Evolutionary conservation across 2,113 vertebrate genomes (phyloP), one percentile per base, ranked within the genome.

Genomic region (Podarcis raffonei): DNA sequence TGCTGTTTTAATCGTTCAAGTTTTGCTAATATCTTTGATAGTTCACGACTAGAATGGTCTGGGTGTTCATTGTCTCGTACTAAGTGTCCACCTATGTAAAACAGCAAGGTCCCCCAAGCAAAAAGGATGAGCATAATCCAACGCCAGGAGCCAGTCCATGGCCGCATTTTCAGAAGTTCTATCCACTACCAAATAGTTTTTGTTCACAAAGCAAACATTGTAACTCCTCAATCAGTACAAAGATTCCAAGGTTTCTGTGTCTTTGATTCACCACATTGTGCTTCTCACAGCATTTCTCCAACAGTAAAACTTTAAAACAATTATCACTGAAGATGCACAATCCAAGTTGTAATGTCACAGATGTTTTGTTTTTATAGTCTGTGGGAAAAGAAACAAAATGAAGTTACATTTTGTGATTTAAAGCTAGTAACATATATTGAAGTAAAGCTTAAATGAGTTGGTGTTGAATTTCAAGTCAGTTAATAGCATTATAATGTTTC

Each of bases 111-210:
- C 85, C 98, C 99, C 99, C 99, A 99, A 84, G 99, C 99, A 96
- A 99, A 97, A 94, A 99, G 97, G 97, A 99, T 98, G 95, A 99
- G 98, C 98, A 99, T 99, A 97, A 99, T 99, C 99, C 99, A 99
- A 96, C 98, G 98, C 99, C 99, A 99, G 93, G 99, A 99, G 92
- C 98, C 98, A 91, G 98, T 98, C 99, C 99, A 99, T 97, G 98
- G 97, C 96, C 99, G 98, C 99, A 99, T 99, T 97, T 98, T 98
- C 96, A 97, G 94, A 95, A 95, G 95, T 94, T 97, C 95, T 94
- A n/a, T 91, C 97, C 96, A 93, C 93, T 94, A 86, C 87, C 92
- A 93, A 93, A 92, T 85, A 94, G 83, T 92, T 88, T 90, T 86
- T 92, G 84, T 92, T 97, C 97, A 98, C 93, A 95, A 95, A 96